Evolutionary conservation across 2,113 vertebrate species (phyloP).

Genomic region (Nanorana parkeri): DNA sequence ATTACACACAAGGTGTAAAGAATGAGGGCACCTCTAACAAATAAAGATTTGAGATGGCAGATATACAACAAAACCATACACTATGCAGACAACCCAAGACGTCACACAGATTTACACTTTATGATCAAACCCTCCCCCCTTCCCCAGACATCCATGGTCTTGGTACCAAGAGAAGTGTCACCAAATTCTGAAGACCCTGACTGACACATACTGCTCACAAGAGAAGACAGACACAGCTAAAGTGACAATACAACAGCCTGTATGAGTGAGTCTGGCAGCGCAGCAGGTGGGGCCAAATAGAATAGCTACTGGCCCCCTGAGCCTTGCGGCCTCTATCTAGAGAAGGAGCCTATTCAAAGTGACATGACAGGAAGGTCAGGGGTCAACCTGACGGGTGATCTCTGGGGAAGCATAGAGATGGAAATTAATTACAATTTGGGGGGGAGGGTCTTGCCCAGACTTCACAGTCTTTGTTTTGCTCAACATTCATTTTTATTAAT

Average conservation of each 20-base stretch:
- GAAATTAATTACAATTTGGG: constrained; percentile 94
- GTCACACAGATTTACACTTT: too few species aligned
- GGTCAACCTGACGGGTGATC: constrained; percentile 80
- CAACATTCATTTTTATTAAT: constrained; percentile 86
- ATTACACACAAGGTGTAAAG: too few species aligned
- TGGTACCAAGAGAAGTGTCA: constrained; percentile 71
- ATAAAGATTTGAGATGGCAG: too few species aligned
- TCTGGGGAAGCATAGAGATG: constrained; percentile 86
- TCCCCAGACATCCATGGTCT: not conserved
- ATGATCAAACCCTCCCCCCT: not conserved
- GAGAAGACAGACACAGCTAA: constrained; percentile 31
- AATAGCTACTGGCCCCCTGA: constrained; percentile 54
- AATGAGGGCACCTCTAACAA: too few species aligned
- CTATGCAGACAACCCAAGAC: too few species aligned
- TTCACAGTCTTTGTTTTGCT: constrained; percentile 85
- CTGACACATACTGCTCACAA: constrained; percentile 33
- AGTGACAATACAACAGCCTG: constrained; percentile 39
- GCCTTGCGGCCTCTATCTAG: constrained; percentile 63
- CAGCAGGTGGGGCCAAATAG: constrained; percentile 53
- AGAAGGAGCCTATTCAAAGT: constrained; percentile 80
- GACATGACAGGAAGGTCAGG: constrained; percentile 74
- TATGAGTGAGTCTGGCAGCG: constrained; percentile 37
- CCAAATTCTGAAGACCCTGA: constrained; percentile 60
- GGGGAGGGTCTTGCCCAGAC: constrained; percentile 84
- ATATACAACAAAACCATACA: too few species aligned